phyloP scores from a whole-genome alignment of 2,888 invertebrate genomes.

The Boloria euphrosyne region DNA sequence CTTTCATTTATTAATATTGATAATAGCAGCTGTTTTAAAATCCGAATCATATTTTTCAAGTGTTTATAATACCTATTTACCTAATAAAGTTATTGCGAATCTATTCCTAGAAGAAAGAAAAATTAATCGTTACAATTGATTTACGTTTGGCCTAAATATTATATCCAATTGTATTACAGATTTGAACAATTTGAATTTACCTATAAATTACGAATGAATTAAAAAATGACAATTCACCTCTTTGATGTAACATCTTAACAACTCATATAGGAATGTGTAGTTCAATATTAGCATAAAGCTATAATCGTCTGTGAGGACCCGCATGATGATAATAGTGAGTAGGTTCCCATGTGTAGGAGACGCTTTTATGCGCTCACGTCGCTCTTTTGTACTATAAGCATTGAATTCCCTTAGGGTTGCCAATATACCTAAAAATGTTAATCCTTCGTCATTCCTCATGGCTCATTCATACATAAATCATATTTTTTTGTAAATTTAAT shows the following conservation, averaged over 20 bases:
- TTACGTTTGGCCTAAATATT: too few species aligned
- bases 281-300: conserved; percentile 38
- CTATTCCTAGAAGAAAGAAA: too few species aligned
- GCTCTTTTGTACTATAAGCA: conserved; percentile 37
- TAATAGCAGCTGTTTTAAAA: too few species aligned
- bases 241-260: background rate
- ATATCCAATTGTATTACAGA: too few species aligned
- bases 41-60: too few species aligned
- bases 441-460: conserved; percentile 2
- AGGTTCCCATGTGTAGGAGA: conserved; percentile 47
- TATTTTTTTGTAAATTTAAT: background rate
- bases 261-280: conserved; percentile 1
- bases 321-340: conserved; percentile 39
- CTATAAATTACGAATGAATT: too few species aligned
- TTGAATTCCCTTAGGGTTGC: conserved; percentile 37
- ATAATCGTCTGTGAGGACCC: conserved; percentile 36
- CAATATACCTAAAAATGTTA: conserved; percentile 4
- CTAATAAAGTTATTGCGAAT: too few species aligned
- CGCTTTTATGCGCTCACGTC: conserved; percentile 59
- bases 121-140: too few species aligned
- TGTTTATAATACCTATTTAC: too few species aligned
- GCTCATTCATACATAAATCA: conserved; percentile 4
- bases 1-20: too few species aligned
- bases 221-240: too few species aligned
- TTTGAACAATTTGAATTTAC: too few species aligned